phyloP scores from a whole-genome alignment of 2,113 vertebrate species.

The Engystomops pustulosus region DNA sequence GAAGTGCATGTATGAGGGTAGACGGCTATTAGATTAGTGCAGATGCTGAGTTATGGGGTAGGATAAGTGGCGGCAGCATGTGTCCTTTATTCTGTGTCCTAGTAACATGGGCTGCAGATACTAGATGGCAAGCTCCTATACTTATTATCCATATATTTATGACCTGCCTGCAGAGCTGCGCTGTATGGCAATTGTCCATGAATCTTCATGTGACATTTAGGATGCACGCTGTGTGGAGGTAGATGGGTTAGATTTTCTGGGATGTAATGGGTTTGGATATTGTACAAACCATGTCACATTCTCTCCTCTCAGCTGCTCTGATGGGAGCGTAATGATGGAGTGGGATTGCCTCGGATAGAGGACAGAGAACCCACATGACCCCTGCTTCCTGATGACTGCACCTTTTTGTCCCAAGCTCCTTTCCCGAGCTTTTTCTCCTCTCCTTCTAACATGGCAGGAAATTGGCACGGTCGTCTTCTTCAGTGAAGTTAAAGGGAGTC shows the following conservation, averaged over 20 bases:
- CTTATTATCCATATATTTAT: neutral
- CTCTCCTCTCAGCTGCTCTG: constrained; percentile 75
- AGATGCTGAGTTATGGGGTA: neutral
- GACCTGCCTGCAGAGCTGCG: neutral
- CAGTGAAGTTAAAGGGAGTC: constrained; percentile 67
- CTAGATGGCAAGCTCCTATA: neutral
- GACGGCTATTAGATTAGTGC: neutral
- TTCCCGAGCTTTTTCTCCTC: neutral
- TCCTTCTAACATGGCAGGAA: constrained; percentile 41
- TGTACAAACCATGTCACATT: constrained; percentile 71
- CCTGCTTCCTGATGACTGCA: constrained; percentile 53
- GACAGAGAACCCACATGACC: constrained; percentile 63
- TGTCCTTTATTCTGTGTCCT: constrained; percentile 52
- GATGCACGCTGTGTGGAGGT: neutral
- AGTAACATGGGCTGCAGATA: constrained; percentile 30
- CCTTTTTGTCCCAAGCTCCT: constrained; percentile 32
- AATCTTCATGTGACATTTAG: neutral
- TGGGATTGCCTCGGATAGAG: constrained; percentile 68
- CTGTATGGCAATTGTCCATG: neutral
- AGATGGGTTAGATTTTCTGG: neutral
- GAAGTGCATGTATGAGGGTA: neutral
- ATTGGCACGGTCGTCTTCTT: constrained; percentile 57
- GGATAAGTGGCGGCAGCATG: neutral
- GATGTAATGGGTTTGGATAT: constrained; percentile 26
- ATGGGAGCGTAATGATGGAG: constrained; percentile 68